Conservation (phyloP, 2,888 invertebrate species). For the Archips xylosteana region DNA sequence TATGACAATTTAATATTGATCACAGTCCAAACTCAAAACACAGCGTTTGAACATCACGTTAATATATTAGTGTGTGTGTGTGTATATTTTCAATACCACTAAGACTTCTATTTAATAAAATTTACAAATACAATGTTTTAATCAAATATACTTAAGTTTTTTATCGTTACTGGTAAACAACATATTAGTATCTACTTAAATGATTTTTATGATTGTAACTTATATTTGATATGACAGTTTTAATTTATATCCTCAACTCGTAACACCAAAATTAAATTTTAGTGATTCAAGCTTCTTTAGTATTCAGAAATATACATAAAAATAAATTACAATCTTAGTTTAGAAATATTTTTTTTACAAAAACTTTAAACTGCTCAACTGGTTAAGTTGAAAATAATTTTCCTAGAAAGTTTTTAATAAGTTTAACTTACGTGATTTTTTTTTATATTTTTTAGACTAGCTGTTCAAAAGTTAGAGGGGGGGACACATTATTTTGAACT, state of each 20-base stretch:
- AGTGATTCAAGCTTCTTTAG: neutral
- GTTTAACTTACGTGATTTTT: too few relatives aligned
- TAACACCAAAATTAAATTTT: neutral
- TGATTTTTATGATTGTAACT: neutral
- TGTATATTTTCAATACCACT: slow-evolving; percentile 72
- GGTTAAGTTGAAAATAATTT: too few relatives aligned
- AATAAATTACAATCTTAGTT: too few relatives aligned
- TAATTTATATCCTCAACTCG: neutral
- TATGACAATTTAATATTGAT: slow-evolving; percentile 54
- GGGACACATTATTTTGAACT: too few relatives aligned
- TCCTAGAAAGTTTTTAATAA: too few relatives aligned
- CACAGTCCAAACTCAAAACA: slow-evolving; percentile 71
- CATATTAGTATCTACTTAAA: neutral
- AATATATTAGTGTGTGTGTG: slow-evolving; percentile 63
- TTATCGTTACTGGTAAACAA: neutral
- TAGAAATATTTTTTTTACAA: too few relatives aligned
- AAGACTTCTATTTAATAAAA: slow-evolving; percentile 45
- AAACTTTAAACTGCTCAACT: too few relatives aligned
- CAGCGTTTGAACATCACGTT: slow-evolving; percentile 71
- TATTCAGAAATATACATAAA: neutral
- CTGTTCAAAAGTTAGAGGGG: too few relatives aligned
- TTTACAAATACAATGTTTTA: neutral
- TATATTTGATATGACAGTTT: neutral
- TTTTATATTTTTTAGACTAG: too few relatives aligned
- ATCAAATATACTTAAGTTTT: neutral